Evolutionary conservation across 2,888 invertebrate species (phyloP), one percentile per base, ranked within the genome.

Genomic region (Mesochorus sp.): DNA sequence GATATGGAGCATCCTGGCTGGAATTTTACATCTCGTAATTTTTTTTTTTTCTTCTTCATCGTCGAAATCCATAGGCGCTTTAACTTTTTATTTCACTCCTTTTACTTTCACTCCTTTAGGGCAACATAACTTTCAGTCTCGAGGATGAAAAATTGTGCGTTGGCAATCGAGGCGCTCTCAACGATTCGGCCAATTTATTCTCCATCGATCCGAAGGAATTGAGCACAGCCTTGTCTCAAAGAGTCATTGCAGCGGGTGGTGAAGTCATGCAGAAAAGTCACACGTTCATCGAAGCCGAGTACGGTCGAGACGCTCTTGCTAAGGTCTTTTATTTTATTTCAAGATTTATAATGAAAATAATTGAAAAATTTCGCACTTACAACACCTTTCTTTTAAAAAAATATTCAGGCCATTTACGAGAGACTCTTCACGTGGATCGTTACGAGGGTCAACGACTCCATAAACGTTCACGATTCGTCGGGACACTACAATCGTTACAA

Each of bases 401-500:
- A n/a, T 81, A 86, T 90, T 19, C 86, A 94, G 94, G 98, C 98
- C 1, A 94, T 99, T 24, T 99, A 99, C 88, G 98, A 99, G 87
- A 93, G 98, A 17, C 93, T 99, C 62, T 99, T 99, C 92, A 94
- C 96, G 0, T 98, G 97, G 97, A 97, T 99, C 76, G 98, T 99
- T 12, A 94, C 94, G 44, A 94, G 96, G 90, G 97, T 99, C 62
- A 99, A 99, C 92, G 94, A 95, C 79, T 97, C 97, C 0, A 98
- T 99, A 81, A 95, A 96, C 59, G 95, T 96, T 4, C 95, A 95
- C 17, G 91, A 91, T 5, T 93, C 89, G 62, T 90, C 89, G 42
- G 90, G 90, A 39, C 79, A 77, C 19, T 88, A 88, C 68, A 92
- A 92, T 82, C 91, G 93, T 24, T 94, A 95, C 89, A 94, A 94